A percentile compares a stretch with the other conserved stretches of the same genome.
Conservation (phyloP, 2,113 vertebrate genomes). For the Pterocles burchelli region DNA sequence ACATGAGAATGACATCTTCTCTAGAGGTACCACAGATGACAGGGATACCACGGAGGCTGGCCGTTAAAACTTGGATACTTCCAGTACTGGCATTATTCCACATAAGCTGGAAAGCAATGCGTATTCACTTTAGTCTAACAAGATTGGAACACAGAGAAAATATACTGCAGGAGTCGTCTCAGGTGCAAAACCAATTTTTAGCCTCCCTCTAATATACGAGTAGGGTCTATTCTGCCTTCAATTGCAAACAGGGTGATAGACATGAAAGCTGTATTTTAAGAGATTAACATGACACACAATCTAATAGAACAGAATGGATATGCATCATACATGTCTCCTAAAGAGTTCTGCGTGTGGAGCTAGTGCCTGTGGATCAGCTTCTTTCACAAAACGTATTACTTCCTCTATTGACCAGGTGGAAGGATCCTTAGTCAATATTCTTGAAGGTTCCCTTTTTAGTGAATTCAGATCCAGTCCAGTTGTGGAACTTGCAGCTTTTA, state of each 20-base stretch:
- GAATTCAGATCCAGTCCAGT: slow-evolving; percentile 85
- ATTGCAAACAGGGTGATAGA: background rate
- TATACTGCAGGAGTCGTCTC: background rate
- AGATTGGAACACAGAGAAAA: background rate
- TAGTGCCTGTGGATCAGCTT: slow-evolving; percentile 88
- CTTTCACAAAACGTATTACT: slow-evolving; percentile 92
- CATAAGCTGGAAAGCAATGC: background rate
- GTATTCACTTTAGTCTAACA: background rate
- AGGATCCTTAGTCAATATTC: slow-evolving; percentile 79
- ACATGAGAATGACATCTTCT: background rate
- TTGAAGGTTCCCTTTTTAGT: slow-evolving; percentile 79
- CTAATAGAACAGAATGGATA: slow-evolving; percentile 23
- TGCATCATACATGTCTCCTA: slow-evolving; percentile 87
- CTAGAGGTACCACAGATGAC: background rate
- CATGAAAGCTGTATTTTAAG: background rate
- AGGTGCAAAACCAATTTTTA: background rate
- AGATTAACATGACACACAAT: background rate
- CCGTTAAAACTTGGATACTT: background rate
- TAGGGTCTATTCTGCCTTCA: background rate
- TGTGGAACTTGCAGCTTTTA: slow-evolving; percentile 88
- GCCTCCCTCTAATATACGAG: background rate
- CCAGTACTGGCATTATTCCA: background rate
- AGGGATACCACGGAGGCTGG: background rate
- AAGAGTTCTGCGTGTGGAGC: slow-evolving; percentile 93
- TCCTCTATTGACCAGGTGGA: slow-evolving; percentile 93